Base-by-base conservation (phyloP, 2,888 invertebrate genomes). In the Athrips mouffetella region DNA sequence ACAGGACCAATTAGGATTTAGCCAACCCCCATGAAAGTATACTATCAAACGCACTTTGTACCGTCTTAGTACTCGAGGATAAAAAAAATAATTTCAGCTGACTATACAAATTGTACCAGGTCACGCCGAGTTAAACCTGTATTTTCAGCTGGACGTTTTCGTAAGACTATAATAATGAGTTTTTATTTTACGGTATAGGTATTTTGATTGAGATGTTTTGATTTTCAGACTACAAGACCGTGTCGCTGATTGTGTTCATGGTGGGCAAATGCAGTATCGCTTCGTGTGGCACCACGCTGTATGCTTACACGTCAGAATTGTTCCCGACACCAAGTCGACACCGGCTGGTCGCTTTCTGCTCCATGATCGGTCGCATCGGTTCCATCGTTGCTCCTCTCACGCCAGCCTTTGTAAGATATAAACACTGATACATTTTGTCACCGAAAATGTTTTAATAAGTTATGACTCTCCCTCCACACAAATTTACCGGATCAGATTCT, bases 291-390 rank as follows among this genome's bases (percentile, higher is more conserved):
- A 90, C 91, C 16, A 89, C 91, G 3, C 79, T 91, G 51, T 93
- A 92, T 70, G 89, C 92, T 57, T 91, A 92, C 68, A 92, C 92
- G 0, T 90, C 92, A 7, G 92, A 93, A 74, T 79, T 93, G 64
- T 93, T 91, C 70, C 92, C 93, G n/a, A 92, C 92, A n/a, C 89
- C 89, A 57, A 80, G 92, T 62, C 73, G 93, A 13, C 92, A 92
- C 70, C 91, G 90, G 20, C 78, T 92, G 53, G 90, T 93, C 67
- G 92, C 91, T 1, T 90, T 90, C 61, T 91, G 92, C 53, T 92
- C 92, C 2, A 93, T 92, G 90, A 84, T 92, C 50, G 92, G 92
- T 2, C 80, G 45, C 16, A 5, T 45, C 10, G 45, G 45, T 15
- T 23, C 45, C 15, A 23, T 45, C 11, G 5, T 45, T 8, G 91